Evolutionary conservation across 2,797 vertebrate genomes (phyloP).

Genomic region (Bovichtus variegatus): DNA sequence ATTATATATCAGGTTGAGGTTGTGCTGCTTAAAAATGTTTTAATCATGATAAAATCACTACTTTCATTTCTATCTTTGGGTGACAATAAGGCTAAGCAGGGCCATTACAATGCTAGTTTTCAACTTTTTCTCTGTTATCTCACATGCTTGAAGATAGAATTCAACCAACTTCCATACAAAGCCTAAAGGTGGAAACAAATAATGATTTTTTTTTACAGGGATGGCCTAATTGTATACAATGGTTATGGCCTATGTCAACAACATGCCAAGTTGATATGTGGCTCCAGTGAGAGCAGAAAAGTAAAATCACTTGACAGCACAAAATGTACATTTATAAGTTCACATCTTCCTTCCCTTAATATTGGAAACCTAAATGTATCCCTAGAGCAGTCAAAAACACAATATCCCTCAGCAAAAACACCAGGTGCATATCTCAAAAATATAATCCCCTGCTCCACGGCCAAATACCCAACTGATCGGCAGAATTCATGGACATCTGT

Average conservation of each 20-base stretch:
- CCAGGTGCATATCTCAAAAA: conserved; percentile 41
- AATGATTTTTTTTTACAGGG: not conserved
- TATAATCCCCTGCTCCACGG: conserved; percentile 30
- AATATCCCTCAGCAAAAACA: conserved; percentile 35
- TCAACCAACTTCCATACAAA: not conserved
- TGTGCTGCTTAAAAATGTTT: not conserved
- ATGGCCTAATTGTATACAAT: not conserved
- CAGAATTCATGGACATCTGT: conserved; percentile 51
- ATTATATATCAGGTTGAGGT: not conserved
- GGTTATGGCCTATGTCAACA: not conserved
- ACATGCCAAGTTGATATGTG: not conserved
- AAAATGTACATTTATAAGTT: conserved; percentile 3
- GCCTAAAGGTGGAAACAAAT: not conserved
- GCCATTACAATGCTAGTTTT: not conserved
- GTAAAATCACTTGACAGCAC: not conserved
- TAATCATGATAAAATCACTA: not conserved
- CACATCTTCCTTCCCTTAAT: conserved; percentile 15
- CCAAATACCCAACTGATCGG: conserved; percentile 29
- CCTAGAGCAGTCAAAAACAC: conserved; percentile 13
- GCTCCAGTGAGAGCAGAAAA: not conserved
- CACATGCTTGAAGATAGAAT: not conserved
- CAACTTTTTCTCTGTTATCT: not conserved
- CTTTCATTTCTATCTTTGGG: not conserved
- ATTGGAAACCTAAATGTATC: conserved; percentile 27
- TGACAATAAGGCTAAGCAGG: not conserved